These are phyloP conservation scores for Dorcus parallelipipedus DNA, from an alignment of 2,888 invertebrate genomes.

Conservation along the genomic window DNA sequence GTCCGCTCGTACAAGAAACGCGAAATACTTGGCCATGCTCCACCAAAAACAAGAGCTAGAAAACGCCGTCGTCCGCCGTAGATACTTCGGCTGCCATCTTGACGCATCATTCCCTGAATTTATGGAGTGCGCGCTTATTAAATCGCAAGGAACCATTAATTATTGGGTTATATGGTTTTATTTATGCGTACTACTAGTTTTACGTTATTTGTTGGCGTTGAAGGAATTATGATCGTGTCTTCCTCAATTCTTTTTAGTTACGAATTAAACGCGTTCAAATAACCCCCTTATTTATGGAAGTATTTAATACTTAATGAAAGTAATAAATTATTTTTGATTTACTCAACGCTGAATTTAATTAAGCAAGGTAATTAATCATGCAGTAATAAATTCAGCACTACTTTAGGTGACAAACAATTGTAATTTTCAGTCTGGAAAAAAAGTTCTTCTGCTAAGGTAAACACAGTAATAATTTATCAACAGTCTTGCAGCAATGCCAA, in stretches of 20 bases:
- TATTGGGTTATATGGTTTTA: conserved; percentile 32
- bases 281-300: too few species aligned
- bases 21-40: conserved; percentile 38
- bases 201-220: background rate
- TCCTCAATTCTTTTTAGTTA: background rate
- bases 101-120: conserved; percentile 38
- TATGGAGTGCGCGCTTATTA: conserved; percentile 42
- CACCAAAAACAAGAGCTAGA: conserved; percentile 38
- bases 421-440: too few species aligned
- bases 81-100: conserved; percentile 35
- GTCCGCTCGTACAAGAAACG: conserved; percentile 23
- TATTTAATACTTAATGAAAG: too few species aligned
- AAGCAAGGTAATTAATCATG: too few species aligned
- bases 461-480: background rate
- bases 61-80: background rate
- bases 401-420: too few species aligned
- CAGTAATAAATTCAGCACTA: too few species aligned
- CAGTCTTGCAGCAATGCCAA: background rate
- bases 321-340: too few species aligned
- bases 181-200: background rate
- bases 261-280: too few species aligned
- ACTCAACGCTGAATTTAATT: too few species aligned
- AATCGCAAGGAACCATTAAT: conserved; percentile 41
- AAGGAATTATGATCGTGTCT: background rate
- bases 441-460: background rate